Percentiles rank a stretch among this genome's conserved stretches.
phyloP scores from a whole-genome alignment of 2,113 vertebrate species.

The Apteryx mantelli region DNA sequence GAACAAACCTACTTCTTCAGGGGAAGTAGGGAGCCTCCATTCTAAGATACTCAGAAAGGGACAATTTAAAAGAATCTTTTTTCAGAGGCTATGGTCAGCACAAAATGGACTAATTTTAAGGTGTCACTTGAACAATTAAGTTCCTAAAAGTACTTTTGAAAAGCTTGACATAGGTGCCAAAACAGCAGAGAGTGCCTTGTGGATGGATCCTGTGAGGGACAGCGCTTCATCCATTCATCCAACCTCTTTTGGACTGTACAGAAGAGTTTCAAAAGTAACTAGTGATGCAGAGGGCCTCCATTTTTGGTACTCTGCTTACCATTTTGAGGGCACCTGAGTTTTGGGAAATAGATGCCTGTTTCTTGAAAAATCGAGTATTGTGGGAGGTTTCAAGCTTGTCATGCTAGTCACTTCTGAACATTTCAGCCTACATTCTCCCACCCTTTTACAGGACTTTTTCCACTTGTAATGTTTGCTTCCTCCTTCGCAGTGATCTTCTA shows the following conservation, averaged over 20 bases:
- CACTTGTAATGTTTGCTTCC: slow-evolving; percentile 13
- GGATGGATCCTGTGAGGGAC: not conserved
- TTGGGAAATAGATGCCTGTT: not conserved
- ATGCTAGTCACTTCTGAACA: not conserved
- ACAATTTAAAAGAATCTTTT: not conserved
- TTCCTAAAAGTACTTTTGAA: not conserved
- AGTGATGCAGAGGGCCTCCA: not conserved
- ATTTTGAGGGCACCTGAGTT: not conserved
- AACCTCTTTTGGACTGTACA: not conserved
- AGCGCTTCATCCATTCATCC: not conserved
- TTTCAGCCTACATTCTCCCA: not conserved
- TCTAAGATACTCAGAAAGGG: not conserved
- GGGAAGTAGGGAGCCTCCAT: slow-evolving; percentile 21
- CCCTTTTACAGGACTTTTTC: not conserved
- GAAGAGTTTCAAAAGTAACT: not conserved
- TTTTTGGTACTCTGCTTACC: not conserved
- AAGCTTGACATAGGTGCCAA: not conserved
- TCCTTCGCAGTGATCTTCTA: slow-evolving; percentile 43
- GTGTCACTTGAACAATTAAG: not conserved
- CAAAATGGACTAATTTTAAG: not conserved
- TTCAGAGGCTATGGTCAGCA: not conserved
- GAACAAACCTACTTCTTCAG: slow-evolving; percentile 32
- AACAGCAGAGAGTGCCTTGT: not conserved
- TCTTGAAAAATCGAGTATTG: not conserved
- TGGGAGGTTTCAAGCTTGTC: not conserved